Evolutionary conservation across 2,888 invertebrate genomes (phyloP), one percentile per base, ranked within the genome.

Genomic region (Thecophora atra): DNA sequence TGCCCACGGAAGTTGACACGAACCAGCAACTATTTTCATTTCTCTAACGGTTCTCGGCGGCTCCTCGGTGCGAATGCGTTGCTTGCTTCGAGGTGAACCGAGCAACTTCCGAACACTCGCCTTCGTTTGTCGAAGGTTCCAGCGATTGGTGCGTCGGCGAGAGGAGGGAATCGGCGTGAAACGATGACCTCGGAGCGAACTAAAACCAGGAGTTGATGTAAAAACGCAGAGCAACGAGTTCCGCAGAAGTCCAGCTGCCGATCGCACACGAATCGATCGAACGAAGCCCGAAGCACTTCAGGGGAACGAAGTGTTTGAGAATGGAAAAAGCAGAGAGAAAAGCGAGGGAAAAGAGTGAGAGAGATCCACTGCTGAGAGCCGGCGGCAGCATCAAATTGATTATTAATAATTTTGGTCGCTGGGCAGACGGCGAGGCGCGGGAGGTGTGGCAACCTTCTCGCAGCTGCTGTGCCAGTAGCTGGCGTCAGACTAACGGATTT

Each of bases 21-120:
- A 30, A 30, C 30, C 42, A 26, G 63, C 24, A 54, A 17, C 19
- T 70, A 63, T 72, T 74, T 74, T 66, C 60, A 69, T 71, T 75
- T 62, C 51, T 72, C 72, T 73, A 73, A 73, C 72, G 73, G 72
- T 72, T 62, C 69, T 42, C 6, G 21, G n/a, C 30, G 3, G 47
- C 47, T 72, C 24, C 44, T 65, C 37, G 56, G 52, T 51, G 26
- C 54, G 54, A 58, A 62, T 15, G 7, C 11, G 63, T 28, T 15
- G n/a, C 17, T 19, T 17, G 44, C 26, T 56, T 19, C 8, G 51
- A 17, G 19, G n/a, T 47, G n/a, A n/a, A n/a, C n/a, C n/a, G n/a
- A n/a, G n/a, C n/a, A n/a, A n/a, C n/a, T n/a, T n/a, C 7, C 37
- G 7, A 37, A 37, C 37, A 37, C 37, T 37, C 37, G 37, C 2